Percentiles rank a stretch among this genome's conserved stretches.
These are phyloP conservation scores for Lordiphosa collinella DNA, from an alignment of 1,140 invertebrate species.

Conservation along the genomic window DNA sequence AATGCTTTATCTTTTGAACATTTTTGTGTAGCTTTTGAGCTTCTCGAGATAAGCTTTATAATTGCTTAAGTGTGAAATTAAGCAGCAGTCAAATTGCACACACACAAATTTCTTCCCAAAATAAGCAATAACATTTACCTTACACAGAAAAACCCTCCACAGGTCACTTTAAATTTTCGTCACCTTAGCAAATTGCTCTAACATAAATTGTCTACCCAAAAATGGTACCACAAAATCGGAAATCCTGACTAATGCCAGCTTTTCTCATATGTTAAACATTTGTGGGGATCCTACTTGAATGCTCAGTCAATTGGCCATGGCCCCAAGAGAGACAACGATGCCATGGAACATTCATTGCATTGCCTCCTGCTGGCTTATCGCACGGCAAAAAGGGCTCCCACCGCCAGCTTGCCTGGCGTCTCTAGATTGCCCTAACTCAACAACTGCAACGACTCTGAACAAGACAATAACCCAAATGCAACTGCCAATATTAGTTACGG, in stretches of 20 bases:
- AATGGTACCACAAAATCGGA: constrained; percentile 6
- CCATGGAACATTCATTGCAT: constrained; percentile 26
- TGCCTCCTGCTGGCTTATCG: constrained; percentile 15
- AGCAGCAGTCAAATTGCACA: no score
- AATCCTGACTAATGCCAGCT: constrained; percentile 22
- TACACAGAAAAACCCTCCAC: no score
- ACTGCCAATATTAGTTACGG: constrained; percentile 71
- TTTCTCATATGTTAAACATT: constrained; percentile 16
- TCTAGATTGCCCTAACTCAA: neutral
- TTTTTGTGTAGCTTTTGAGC: no score
- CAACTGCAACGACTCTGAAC: constrained; percentile 17
- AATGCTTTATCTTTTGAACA: no score
- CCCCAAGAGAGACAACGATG: neutral
- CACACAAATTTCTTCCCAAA: no score
- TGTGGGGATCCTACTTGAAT: neutral
- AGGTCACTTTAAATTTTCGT: no score
- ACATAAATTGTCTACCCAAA: neutral
- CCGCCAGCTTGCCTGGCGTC: constrained; percentile 6
- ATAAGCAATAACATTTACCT: no score
- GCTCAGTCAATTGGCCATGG: constrained; percentile 15
- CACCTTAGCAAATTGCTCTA: no score
- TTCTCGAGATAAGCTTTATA: no score
- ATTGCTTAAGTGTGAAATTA: no score
- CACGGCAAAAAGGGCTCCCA: constrained; percentile 12
- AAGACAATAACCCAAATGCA: constrained; percentile 74